Evolutionary conservation across 2,888 invertebrate species (phyloP).

Genomic region (Gryllus longicercus): DNA sequence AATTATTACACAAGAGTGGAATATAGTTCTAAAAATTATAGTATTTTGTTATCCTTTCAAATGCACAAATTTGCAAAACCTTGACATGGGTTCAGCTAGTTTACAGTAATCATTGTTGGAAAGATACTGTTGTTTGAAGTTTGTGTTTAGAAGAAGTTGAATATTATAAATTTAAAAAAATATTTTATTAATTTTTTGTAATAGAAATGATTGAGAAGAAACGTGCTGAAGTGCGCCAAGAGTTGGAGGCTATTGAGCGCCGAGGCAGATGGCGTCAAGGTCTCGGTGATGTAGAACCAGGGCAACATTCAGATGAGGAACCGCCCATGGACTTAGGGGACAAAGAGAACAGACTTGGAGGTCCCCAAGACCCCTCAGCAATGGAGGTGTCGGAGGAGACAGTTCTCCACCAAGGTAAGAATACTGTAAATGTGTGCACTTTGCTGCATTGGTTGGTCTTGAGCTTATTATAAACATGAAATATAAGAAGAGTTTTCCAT

Average conservation of each 20-base stretch:
- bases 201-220: slow-evolving; percentile 62
- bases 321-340: slow-evolving; percentile 29
- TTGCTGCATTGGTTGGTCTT: neutral
- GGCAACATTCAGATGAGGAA: slow-evolving; percentile 31
- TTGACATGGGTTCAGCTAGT: neutral
- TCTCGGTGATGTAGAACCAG: slow-evolving; percentile 36
- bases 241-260: slow-evolving; percentile 60
- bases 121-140: neutral
- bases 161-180: too few relatives aligned
- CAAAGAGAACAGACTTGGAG: slow-evolving; percentile 36
- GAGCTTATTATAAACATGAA: neutral
- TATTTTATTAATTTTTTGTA: slow-evolving; percentile 22
- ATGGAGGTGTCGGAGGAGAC: neutral
- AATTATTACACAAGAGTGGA: too few relatives aligned
- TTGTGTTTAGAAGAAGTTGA: too few relatives aligned
- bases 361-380: slow-evolving; percentile 25
- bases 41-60: too few relatives aligned
- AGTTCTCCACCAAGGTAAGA: neutral
- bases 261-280: slow-evolving; percentile 38
- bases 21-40: too few relatives aligned
- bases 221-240: slow-evolving; percentile 60
- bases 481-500: too few relatives aligned
- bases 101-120: neutral
- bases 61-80: too few relatives aligned
- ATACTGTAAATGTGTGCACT: neutral